These are phyloP conservation scores for Ispidina lecontei DNA, from an alignment of 2,797 vertebrate genomes.

Conservation along the genomic window DNA sequence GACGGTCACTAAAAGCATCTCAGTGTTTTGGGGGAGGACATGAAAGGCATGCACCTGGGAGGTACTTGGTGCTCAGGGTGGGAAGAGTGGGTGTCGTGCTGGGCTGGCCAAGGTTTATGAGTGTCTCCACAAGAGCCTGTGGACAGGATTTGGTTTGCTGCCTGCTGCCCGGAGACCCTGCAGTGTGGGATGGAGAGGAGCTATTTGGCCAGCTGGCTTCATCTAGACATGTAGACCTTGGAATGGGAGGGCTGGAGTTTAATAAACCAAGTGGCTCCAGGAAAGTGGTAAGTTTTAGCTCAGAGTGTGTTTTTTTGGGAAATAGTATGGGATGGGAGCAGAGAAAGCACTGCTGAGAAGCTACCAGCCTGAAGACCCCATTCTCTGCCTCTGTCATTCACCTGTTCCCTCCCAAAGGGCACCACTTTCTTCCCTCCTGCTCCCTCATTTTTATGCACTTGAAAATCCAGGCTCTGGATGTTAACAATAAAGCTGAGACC, in stretches of 20 bases:
- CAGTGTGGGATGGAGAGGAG: background rate
- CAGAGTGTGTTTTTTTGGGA: background rate
- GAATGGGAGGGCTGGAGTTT: background rate
- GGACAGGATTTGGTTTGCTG: background rate
- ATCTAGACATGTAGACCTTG: background rate
- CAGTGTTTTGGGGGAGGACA: fast-evolving
- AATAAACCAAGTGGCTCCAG: background rate
- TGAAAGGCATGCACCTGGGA: background rate
- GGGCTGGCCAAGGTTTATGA: background rate
- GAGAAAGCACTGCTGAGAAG: background rate
- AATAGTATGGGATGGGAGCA: fast-evolving
- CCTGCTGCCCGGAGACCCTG: background rate
- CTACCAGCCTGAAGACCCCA: background rate
- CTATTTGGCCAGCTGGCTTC: background rate
- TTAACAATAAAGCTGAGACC: background rate
- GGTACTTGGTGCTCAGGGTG: background rate
- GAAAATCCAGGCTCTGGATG: background rate
- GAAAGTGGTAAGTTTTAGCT: background rate
- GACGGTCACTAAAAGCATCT: background rate
- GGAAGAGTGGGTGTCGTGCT: fast-evolving
- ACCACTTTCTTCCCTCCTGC: fast-evolving
- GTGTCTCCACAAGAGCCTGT: background rate
- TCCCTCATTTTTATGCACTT: background rate
- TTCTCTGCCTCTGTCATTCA: background rate
- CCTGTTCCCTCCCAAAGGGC: background rate